Conservation (phyloP, 2,113 vertebrate species). For the Lipophrys pholis region DNA sequence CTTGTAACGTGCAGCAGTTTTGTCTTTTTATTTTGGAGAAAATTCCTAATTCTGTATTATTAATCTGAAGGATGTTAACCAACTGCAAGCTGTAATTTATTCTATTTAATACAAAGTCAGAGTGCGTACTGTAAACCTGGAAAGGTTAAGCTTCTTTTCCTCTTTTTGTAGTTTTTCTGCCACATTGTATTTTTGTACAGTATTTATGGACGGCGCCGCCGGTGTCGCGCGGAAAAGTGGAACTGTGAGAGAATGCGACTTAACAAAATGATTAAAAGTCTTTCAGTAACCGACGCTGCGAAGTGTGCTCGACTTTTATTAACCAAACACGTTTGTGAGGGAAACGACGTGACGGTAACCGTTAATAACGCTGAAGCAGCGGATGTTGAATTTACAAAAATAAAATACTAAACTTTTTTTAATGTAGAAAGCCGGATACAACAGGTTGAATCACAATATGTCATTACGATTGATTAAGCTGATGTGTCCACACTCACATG, state of each 20-base stretch:
- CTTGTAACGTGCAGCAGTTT: background rate
- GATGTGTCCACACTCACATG: too few relatives aligned
- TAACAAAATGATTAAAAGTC: constrained; percentile 48
- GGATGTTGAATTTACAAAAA: too few relatives aligned
- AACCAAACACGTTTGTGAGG: too few relatives aligned
- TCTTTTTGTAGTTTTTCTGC: constrained; percentile 23
- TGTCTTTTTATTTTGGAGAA: background rate
- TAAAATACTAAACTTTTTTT: too few relatives aligned
- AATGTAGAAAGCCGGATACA: too few relatives aligned
- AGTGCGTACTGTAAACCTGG: constrained; percentile 17
- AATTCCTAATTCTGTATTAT: constrained; percentile 22
- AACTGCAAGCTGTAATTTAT: constrained; percentile 46
- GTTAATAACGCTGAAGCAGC: too few relatives aligned
- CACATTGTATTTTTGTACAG: constrained; percentile 71
- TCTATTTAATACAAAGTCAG: constrained; percentile 51
- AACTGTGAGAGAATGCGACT: constrained; percentile 41
- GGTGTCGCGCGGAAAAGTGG: constrained; percentile 34
- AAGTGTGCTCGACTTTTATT: background rate
- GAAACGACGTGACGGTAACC: too few relatives aligned
- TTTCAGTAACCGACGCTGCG: background rate
- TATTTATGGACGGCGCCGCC: constrained; percentile 61
- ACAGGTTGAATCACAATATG: too few relatives aligned
- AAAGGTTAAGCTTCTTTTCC: constrained; percentile 34
- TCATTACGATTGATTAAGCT: too few relatives aligned
- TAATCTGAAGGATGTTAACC: constrained; percentile 1